A percentile compares a stretch with the other conserved stretches of the same genome.
These are phyloP conservation scores for Eledona agricola DNA, from an alignment of 2,888 invertebrate species.

Conservation along the genomic window DNA sequence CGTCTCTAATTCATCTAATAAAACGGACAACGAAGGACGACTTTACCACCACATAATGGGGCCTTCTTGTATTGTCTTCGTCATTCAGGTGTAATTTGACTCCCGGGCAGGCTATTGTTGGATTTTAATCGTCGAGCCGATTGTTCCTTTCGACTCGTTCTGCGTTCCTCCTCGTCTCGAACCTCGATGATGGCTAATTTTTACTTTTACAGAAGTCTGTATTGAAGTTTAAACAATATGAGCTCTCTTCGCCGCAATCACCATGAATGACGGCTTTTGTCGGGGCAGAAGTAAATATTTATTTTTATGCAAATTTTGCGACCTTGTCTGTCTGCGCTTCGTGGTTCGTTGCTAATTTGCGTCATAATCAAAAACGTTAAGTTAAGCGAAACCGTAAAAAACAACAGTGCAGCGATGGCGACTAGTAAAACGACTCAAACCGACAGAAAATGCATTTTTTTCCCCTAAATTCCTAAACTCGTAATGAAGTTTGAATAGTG, in stretches of 20 bases:
- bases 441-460: too few relatives aligned
- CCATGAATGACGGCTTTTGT: slow-evolving; percentile 33
- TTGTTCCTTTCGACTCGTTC: slow-evolving; percentile 26
- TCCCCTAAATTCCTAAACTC: too few relatives aligned
- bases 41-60: slow-evolving; percentile 30
- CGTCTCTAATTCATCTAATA: slow-evolving; percentile 19
- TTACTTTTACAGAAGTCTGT: slow-evolving; percentile 41
- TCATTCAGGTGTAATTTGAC: slow-evolving; percentile 48
- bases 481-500: too few relatives aligned
- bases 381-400: too few relatives aligned
- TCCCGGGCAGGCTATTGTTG: slow-evolving; percentile 44
- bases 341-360: slow-evolving; percentile 4
- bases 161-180: slow-evolving; percentile 21
- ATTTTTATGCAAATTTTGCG: slow-evolving; percentile 38
- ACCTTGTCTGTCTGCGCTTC: slow-evolving; percentile 15
- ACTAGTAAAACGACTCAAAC: too few relatives aligned
- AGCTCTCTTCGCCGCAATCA: slow-evolving; percentile 34
- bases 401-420: too few relatives aligned
- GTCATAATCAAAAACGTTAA: too few relatives aligned
- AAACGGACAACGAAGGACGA: slow-evolving; percentile 21
- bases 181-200: slow-evolving; percentile 41
- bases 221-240: slow-evolving; percentile 39
- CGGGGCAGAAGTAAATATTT: slow-evolving; percentile 33
- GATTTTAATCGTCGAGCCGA: slow-evolving; percentile 41
- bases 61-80: slow-evolving; percentile 39